Percentiles rank a stretch among this genome's conserved stretches.
Evolutionary conservation across 1,140 invertebrate genomes (phyloP).

Genomic region (Pogonomyrmex barbatus): DNA sequence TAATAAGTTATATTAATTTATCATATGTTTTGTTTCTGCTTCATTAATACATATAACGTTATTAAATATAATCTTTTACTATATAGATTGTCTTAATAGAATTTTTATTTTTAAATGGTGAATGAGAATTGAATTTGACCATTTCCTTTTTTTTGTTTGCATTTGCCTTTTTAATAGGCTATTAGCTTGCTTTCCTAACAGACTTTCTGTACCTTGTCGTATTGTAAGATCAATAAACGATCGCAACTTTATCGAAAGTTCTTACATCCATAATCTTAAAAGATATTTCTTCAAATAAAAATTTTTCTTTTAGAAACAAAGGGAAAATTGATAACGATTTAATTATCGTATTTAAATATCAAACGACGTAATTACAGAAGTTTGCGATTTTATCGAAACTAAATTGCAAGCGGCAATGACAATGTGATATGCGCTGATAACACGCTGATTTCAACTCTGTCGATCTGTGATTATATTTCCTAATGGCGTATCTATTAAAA

Average conservation of each 20-base stretch:
- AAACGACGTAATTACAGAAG: neutral
- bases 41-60: neutral
- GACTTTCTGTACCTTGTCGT: neutral
- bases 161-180: conserved; percentile 10
- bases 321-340: neutral
- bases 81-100: neutral
- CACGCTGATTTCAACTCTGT: neutral
- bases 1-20: conserved; percentile 15
- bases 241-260: neutral
- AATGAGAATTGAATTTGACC: neutral
- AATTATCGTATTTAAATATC: conserved; percentile 6
- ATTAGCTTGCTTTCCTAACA: neutral
- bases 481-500: neutral
- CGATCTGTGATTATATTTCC: conserved; percentile 5
- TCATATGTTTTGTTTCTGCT: neutral
- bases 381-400: neutral
- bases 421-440: conserved; percentile 12
- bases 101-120: neutral
- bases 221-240: conserved; percentile 22
- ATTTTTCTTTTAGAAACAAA: neutral
- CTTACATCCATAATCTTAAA: conserved; percentile 9
- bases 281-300: conserved; percentile 14
- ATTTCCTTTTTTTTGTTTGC: neutral
- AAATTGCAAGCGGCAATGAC: neutral
- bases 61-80: neutral